These are phyloP conservation scores for Fratercula arctica DNA, from an alignment of 2,797 vertebrate genomes.

Conservation along the genomic window DNA sequence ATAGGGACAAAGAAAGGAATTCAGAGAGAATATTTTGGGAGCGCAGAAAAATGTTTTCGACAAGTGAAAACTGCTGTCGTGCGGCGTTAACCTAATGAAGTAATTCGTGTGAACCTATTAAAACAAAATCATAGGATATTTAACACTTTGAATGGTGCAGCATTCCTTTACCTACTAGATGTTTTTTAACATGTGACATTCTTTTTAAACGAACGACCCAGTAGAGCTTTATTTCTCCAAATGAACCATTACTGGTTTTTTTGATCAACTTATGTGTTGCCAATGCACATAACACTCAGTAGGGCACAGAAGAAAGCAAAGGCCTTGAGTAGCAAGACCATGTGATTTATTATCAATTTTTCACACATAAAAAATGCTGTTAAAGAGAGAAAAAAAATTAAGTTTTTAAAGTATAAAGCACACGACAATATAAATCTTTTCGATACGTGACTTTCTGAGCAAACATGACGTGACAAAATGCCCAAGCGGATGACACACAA, in stretches of 20 bases:
- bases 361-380: neutral
- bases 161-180: neutral
- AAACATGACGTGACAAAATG: neutral
- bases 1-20: slow-evolving; percentile 1
- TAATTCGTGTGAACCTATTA: neutral
- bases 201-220: neutral
- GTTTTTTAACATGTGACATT: neutral
- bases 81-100: neutral
- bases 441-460: neutral
- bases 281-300: neutral
- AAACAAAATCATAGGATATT: neutral
- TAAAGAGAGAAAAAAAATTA: neutral
- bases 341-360: neutral
- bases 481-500: neutral
- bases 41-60: neutral
- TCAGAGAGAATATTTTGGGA: slow-evolving; percentile 18
- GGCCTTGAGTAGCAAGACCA: neutral
- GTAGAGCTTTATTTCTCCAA: neutral
- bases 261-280: neutral
- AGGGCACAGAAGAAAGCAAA: neutral
- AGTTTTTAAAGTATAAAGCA: neutral
- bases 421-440: neutral
- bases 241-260: neutral
- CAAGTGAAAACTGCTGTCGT: neutral
- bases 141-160: neutral